Evolutionary conservation across 2,888 invertebrate species (phyloP), one percentile per base, ranked within the genome.

Genomic region (Trachelus tabidus): DNA sequence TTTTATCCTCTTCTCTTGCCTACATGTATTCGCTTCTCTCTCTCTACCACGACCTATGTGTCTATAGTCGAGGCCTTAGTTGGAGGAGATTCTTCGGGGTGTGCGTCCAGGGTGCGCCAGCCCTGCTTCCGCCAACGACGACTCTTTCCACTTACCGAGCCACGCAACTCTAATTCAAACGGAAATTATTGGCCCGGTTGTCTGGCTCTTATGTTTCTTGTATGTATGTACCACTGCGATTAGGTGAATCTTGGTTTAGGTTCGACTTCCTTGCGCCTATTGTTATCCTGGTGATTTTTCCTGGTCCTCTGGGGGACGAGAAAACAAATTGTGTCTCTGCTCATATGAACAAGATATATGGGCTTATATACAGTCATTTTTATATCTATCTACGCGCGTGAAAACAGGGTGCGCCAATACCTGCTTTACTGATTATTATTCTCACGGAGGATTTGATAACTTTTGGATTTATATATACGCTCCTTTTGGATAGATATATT

Each of bases 61-160:
- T 9, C 23, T 56, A 9, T 23, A 23, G 15, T 37, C 4, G 37
- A 37, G 75, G 73, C 23, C 73, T 69, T 73, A 78, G 40, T 56
- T 75, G 77, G 73, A 68, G 75, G 75, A 77, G 73, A 79, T 68
- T 77, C 77, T 76, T 74, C 76, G 40, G 77, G 80, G 75, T 76
- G 80, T 75, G 78, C 79, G 77, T 75, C 76, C 79, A 75, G 40
- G 68, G 79, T 73, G 78, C 77, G 78, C 33, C 74, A 35, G 15
- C 75, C 75, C 37, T 69, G 75, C 40, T 33, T 37, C 75, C 31
- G 56, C 75, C 56, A 40, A 75, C 75, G 69, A 56, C 77, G 73
- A 77, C 77, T 77, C 77, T 40, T 56, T 68, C 77, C 73, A 73
- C 77, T 74, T 74, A 35, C 80, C 40, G 75, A 34, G 77, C 69